Percentiles rank a stretch among this genome's conserved stretches.
Conservation (phyloP, 2,888 invertebrate species). For the Ischnura elegans region DNA sequence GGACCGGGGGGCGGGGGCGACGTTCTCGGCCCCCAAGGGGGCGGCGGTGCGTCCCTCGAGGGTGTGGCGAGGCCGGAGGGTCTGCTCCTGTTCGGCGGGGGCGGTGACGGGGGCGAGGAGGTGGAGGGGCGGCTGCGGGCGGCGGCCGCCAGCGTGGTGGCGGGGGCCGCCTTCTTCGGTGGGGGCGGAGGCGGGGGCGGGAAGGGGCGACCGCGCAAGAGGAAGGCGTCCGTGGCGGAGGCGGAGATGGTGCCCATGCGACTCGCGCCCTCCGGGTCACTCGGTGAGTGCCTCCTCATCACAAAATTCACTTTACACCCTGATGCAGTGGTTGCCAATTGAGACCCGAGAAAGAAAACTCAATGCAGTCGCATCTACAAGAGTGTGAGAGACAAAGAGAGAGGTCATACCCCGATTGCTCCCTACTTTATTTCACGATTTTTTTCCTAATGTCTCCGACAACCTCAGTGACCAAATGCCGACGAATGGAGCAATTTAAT, state of each 20-base stretch:
- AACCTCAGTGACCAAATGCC: too few species aligned
- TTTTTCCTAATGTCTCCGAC: too few species aligned
- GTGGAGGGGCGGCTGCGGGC: conserved; percentile 67
- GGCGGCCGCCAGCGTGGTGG: conserved; percentile 70
- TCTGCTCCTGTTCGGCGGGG: conserved; percentile 55
- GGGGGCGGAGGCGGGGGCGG: conserved; percentile 79
- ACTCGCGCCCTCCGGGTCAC: conserved; percentile 52
- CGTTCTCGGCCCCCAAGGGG: conserved; percentile 68
- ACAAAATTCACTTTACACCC: not conserved
- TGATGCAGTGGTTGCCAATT: too few species aligned
- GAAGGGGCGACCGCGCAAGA: conserved; percentile 90
- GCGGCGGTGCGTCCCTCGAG: not conserved
- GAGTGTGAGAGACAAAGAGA: too few species aligned
- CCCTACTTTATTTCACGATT: too few species aligned
- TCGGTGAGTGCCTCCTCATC: conserved; percentile 68
- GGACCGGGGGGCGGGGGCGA: conserved; percentile 64
- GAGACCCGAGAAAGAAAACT: too few species aligned
- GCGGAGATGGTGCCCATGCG: conserved; percentile 68
- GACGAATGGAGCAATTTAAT: too few species aligned
- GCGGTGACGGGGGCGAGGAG: conserved; percentile 64
- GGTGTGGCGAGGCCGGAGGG: conserved; percentile 67
- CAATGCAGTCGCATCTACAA: too few species aligned
- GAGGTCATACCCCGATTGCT: too few species aligned
- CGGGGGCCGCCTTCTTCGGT: conserved; percentile 80
- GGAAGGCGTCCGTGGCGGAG: conserved; percentile 80